A percentile compares a stretch with the other conserved stretches of the same genome.
phyloP scores from a whole-genome alignment of 2,888 invertebrate species.

The Drosophila nigricruria region DNA sequence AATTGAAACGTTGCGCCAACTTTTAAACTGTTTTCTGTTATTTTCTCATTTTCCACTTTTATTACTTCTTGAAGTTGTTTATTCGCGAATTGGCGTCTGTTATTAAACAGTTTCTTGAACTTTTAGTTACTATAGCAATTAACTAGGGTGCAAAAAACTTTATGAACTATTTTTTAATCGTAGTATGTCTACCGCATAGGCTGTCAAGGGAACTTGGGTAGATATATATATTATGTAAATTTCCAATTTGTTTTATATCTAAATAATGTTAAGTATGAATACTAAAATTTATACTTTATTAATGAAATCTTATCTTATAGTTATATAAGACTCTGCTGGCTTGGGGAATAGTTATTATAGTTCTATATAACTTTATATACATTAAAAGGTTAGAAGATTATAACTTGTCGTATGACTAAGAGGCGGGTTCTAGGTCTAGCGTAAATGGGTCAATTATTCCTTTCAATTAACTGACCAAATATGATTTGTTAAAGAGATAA shows the following conservation, averaged over 20 bases:
- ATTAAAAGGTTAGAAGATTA: background rate
- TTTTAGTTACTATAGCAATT: slow-evolving; percentile 77
- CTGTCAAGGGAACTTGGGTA: background rate
- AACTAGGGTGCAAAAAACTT: slow-evolving; percentile 49
- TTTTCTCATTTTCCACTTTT: background rate
- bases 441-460: too few species aligned
- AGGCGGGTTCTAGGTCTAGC: background rate
- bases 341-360: background rate
- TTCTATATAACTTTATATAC: background rate
- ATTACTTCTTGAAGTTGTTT: slow-evolving; percentile 22
- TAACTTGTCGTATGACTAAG: background rate
- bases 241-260: background rate
- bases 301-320: background rate
- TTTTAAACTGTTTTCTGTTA: slow-evolving; percentile 2
- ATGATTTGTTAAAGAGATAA: background rate
- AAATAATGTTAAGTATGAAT: background rate
- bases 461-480: background rate
- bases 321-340: background rate
- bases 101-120: slow-evolving; percentile 72
- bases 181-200: background rate
- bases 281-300: background rate
- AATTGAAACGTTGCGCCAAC: slow-evolving; percentile 17
- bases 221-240: background rate
- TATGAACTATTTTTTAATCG: slow-evolving; percentile 35
- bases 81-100: slow-evolving; percentile 40